phyloP scores from a whole-genome alignment of 2,113 vertebrate species.

The Progne subis region DNA sequence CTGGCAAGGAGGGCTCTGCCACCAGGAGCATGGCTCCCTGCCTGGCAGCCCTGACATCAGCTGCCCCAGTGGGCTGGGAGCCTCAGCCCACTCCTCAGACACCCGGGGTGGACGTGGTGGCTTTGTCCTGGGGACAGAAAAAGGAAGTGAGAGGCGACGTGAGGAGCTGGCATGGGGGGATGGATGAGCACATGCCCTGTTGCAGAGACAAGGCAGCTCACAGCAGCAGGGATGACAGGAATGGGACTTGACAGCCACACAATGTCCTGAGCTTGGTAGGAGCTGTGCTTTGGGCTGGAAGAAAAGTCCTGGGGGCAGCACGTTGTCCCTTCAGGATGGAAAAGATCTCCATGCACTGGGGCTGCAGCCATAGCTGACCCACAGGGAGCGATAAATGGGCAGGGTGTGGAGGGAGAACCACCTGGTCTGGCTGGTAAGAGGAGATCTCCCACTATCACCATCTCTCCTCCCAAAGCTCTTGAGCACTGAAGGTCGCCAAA shows the following conservation, averaged over 20 bases:
- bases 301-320: neutral
- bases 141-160: neutral
- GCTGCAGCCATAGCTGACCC: neutral
- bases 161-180: rapidly evolving
- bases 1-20: rapidly evolving
- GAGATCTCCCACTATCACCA: neutral
- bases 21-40: rapidly evolving
- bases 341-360: neutral
- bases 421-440: neutral
- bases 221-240: neutral
- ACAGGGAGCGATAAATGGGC: rapidly evolving
- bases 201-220: neutral
- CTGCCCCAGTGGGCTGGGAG: rapidly evolving
- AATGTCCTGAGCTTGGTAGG: neutral
- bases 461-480: neutral
- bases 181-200: rapidly evolving
- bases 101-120: neutral
- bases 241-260: rapidly evolving
- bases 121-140: neutral
- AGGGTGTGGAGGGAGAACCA: neutral
- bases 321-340: neutral
- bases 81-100: neutral
- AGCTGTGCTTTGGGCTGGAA: neutral
- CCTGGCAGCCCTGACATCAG: neutral
- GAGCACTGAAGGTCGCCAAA: neutral